Evolutionary conservation across 2,113 vertebrate species (phyloP).

Genomic region (Marmota monax): DNA sequence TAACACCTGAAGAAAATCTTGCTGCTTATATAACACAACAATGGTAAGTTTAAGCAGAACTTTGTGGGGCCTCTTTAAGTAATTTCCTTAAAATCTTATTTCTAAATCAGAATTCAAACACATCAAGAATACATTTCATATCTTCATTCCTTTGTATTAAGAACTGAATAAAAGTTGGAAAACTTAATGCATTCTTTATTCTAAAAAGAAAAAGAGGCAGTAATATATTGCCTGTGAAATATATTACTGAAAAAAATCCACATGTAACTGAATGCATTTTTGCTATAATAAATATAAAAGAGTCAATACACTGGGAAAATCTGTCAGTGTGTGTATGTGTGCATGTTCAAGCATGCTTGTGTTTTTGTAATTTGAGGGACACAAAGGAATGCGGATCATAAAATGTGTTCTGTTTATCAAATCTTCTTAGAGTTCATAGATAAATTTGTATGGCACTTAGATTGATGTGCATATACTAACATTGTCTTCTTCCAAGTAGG

Average conservation of each 20-base stretch:
- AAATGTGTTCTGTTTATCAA: not conserved
- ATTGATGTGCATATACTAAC: not conserved
- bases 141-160: not conserved
- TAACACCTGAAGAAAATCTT: not conserved
- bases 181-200: not conserved
- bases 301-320: not conserved
- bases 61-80: not conserved
- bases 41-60: not conserved
- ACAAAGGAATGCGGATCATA: not conserved
- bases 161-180: constrained; percentile 13
- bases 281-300: not conserved
- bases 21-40: not conserved
- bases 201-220: constrained; percentile 13
- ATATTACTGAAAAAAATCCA: not conserved
- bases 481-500: not conserved
- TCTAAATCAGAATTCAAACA: not conserved
- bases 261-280: not conserved
- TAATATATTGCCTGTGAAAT: not conserved
- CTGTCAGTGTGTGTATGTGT: not conserved
- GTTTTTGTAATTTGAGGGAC: not conserved
- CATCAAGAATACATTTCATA: not conserved
- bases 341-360: no score
- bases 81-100: constrained; percentile 35
- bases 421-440: not conserved
- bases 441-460: not conserved